A percentile compares a stretch with the other conserved stretches of the same genome.
Conservation (phyloP, 2,797 vertebrate genomes). For the Spheniscus humboldti region DNA sequence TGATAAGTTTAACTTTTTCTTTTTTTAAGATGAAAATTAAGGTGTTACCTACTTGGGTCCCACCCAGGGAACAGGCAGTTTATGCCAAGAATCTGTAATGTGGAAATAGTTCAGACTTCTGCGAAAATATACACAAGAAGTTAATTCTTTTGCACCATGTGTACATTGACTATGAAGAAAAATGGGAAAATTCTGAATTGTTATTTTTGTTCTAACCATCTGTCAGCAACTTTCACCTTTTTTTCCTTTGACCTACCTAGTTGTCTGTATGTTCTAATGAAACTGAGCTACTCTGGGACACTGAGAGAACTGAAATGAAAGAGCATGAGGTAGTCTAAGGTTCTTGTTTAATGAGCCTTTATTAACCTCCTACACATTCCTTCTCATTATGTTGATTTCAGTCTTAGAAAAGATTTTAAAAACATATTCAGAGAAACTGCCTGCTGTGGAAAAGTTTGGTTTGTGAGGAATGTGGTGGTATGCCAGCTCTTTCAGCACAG, state of each 20-base stretch:
- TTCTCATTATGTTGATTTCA: conserved; percentile 12
- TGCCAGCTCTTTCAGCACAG: not conserved
- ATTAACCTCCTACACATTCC: not conserved
- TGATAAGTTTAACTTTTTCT: not conserved
- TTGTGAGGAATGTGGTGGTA: not conserved
- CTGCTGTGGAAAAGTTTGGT: not conserved
- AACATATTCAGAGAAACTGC: not conserved
- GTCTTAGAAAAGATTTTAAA: not conserved
- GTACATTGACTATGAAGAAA: not conserved
- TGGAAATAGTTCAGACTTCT: not conserved
- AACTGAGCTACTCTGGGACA: not conserved
- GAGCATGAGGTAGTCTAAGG: not conserved
- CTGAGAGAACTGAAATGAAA: not conserved
- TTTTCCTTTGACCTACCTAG: not conserved
- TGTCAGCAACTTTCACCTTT: not conserved
- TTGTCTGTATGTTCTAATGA: not conserved
- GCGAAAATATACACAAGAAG: not conserved
- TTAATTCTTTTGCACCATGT: not conserved
- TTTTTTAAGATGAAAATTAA: not conserved
- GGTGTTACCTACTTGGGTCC: not conserved
- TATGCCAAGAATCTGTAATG: not conserved
- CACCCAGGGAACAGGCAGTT: not conserved
- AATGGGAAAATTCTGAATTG: not conserved
- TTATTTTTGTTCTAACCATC: not conserved
- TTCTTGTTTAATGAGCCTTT: conserved; percentile 26